Evolutionary conservation across 2,113 vertebrate species (phyloP).

Genomic region (Cebidichthys violaceus): DNA sequence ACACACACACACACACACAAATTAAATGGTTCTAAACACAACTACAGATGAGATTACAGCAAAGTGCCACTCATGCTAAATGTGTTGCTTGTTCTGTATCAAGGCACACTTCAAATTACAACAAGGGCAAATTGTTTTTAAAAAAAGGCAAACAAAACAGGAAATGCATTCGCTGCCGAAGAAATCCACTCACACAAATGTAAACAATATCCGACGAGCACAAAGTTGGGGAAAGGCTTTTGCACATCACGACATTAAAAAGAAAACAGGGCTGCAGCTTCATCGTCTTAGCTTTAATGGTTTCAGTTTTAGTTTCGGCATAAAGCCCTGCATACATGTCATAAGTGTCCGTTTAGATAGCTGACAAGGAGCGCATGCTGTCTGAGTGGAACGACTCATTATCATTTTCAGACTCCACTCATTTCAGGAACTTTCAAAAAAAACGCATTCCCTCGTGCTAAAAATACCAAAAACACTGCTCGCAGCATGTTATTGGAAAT

Average conservation of each 20-base stretch:
- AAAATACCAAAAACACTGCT: conserved; percentile 2
- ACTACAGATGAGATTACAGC: conserved; percentile 21
- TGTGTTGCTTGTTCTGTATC: conserved; percentile 37
- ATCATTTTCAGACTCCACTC: background rate
- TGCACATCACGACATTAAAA: conserved; percentile 17
- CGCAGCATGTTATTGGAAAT: conserved; percentile 35
- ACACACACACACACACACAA: background rate
- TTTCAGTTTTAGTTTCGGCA: conserved; percentile 44
- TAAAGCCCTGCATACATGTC: conserved; percentile 35
- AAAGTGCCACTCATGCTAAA: conserved; percentile 18
- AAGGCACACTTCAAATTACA: conserved; percentile 68
- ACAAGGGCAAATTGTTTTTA: conserved; percentile 12
- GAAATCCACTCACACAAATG: conserved; percentile 27
- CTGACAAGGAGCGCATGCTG: conserved; percentile 51
- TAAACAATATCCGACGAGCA: conserved; percentile 63
- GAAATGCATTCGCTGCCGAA: conserved; percentile 26
- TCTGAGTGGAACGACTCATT: conserved; percentile 5
- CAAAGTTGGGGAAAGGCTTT: conserved; percentile 18
- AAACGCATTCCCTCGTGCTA: conserved; percentile 41
- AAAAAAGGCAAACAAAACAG: conserved; percentile 9
- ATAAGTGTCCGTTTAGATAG: conserved; percentile 29
- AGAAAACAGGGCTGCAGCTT: conserved; percentile 15
- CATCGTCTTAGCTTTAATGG: conserved; percentile 10
- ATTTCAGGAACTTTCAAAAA: conserved; percentile 42
- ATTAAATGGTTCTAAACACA: conserved; percentile 28